Conservation (phyloP, 2,113 vertebrate genomes). For the Sterrhoptilus dennistouni region DNA sequence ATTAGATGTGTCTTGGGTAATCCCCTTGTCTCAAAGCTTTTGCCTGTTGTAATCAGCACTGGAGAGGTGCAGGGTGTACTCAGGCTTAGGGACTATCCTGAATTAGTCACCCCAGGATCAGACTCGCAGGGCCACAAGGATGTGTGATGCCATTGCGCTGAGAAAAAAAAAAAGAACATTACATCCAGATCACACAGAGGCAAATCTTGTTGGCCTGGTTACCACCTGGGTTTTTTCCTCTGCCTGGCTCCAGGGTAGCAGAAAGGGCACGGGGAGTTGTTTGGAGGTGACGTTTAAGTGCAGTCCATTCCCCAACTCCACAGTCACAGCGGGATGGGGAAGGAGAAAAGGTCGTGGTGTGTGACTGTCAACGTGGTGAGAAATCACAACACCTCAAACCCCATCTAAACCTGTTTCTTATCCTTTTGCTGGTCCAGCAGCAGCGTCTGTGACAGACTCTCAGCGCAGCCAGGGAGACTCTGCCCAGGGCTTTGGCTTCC, state of each 20-base stretch:
- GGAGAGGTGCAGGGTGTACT: background rate
- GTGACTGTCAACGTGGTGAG: background rate
- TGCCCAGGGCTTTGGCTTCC: background rate
- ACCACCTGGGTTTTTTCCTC: background rate
- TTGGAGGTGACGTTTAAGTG: background rate
- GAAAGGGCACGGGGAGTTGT: background rate
- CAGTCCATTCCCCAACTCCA: background rate
- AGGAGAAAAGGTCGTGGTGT: background rate
- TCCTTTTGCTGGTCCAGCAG: background rate
- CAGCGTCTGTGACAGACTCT: rapidly evolving
- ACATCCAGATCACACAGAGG: background rate
- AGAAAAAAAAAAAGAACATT: slow-evolving; percentile 14
- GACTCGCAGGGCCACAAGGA: background rate
- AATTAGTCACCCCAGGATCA: slow-evolving; percentile 11
- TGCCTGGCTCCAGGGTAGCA: background rate
- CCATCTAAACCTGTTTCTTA: background rate
- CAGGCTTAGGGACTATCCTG: slow-evolving; percentile 39
- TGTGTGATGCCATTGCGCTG: background rate
- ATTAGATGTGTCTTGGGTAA: background rate
- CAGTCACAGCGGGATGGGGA: rapidly evolving
- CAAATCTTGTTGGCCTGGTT: background rate
- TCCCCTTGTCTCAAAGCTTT: slow-evolving; percentile 15
- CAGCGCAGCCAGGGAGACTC: background rate
- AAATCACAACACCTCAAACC: background rate
- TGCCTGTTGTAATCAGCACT: slow-evolving; percentile 9